These are phyloP conservation scores for zebrafish (Danio rerio) DNA, from an alignment of 2,113 vertebrate genomes.

Conservation along the genomic window DNA sequence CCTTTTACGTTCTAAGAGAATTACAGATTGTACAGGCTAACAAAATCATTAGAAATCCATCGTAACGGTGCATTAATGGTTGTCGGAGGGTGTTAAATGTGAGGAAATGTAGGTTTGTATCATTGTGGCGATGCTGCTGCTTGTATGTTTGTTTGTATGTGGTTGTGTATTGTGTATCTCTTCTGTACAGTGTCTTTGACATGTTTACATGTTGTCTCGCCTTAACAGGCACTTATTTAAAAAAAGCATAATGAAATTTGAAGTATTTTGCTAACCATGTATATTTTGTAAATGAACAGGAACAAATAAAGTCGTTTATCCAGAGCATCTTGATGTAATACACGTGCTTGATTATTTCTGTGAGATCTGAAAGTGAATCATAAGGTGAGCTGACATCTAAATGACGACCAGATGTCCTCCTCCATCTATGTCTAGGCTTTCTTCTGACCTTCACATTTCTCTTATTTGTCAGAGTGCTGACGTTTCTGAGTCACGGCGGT, in stretches of 20 bases:
- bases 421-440: not conserved
- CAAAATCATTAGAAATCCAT: not conserved
- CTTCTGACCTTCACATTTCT: not conserved
- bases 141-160: slow-evolving; percentile 32
- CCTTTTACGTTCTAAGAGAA: not conserved
- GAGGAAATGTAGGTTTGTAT: slow-evolving; percentile 31
- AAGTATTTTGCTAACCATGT: slow-evolving; percentile 68
- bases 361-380: not conserved
- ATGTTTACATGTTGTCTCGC: slow-evolving; percentile 52
- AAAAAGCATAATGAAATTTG: slow-evolving; percentile 37
- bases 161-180: slow-evolving; percentile 34
- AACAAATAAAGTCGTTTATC: slow-evolving; percentile 68
- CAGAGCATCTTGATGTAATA: slow-evolving; percentile 27
- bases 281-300: slow-evolving; percentile 71
- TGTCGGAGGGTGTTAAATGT: slow-evolving; percentile 14
- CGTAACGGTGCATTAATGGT: slow-evolving; percentile 4
- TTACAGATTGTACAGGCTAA: not conserved
- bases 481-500: slow-evolving; percentile 49
- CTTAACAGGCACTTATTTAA: slow-evolving; percentile 45
- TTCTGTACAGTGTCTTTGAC: slow-evolving; percentile 53
- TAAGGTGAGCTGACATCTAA: slow-evolving; percentile 19
- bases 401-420: not conserved
- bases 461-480: slow-evolving; percentile 9
- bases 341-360: not conserved
- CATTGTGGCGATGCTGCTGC: slow-evolving; percentile 38